Evolutionary conservation across 2,113 vertebrate genomes (phyloP).

Genomic region (Atlantisia rogersi): DNA sequence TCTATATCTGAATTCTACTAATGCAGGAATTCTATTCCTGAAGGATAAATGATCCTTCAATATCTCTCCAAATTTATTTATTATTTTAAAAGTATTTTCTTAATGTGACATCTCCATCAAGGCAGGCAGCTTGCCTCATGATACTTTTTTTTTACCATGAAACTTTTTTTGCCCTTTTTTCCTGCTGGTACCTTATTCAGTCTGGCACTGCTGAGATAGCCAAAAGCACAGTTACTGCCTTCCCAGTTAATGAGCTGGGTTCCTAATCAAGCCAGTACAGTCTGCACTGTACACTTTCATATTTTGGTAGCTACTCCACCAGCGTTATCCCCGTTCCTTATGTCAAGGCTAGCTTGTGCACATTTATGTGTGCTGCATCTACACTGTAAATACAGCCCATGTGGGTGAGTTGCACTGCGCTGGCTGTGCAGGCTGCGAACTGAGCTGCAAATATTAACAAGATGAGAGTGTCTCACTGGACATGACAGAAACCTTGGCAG

Average conservation of each 20-base stretch:
- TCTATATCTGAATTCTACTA: background rate
- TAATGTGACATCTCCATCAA: background rate
- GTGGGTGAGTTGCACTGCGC: background rate
- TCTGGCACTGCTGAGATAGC: background rate
- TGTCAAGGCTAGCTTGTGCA: background rate
- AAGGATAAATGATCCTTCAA: background rate
- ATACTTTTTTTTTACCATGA: background rate
- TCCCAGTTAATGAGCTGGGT: too few relatives aligned
- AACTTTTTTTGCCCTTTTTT: background rate
- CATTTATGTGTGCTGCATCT: background rate
- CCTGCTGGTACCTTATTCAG: background rate
- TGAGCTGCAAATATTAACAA: background rate
- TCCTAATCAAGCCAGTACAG: background rate
- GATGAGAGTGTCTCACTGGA: background rate
- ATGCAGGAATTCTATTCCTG: background rate
- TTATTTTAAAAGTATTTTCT: background rate
- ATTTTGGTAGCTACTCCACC: background rate
- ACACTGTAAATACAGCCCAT: background rate
- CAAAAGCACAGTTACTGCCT: background rate
- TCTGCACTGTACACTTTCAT: background rate
- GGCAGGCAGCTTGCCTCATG: background rate
- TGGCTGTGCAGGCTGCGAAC: background rate
- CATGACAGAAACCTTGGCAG: background rate
- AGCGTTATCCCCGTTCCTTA: too few relatives aligned
- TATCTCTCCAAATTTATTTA: background rate